These are phyloP conservation scores for Aphaenogaster floridana DNA, from an alignment of 1,140 invertebrate genomes.

Conservation along the genomic window DNA sequence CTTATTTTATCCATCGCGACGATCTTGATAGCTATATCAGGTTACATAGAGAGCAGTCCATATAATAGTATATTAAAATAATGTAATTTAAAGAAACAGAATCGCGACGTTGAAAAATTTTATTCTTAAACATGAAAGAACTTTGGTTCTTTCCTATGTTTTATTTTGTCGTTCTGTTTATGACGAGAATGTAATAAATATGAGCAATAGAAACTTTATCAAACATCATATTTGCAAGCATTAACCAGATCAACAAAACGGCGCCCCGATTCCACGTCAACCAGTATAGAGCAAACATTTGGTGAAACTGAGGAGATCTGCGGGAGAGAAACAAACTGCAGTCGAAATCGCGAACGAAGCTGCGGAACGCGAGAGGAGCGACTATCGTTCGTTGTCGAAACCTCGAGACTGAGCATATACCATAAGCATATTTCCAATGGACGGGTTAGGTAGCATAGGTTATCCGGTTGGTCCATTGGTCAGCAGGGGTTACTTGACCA, in stretches of 20 bases:
- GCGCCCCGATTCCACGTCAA: not conserved
- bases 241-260: slow-evolving; percentile 1
- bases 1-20: not conserved
- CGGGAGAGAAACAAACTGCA: slow-evolving; percentile 1
- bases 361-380: slow-evolving; percentile 52
- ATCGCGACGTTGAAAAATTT: not conserved
- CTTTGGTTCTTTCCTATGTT: not conserved
- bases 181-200: slow-evolving; percentile 2
- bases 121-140: not conserved
- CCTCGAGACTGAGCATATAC: slow-evolving; percentile 61
- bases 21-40: not conserved
- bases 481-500: slow-evolving; percentile 81
- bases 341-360: not conserved
- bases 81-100: not conserved
- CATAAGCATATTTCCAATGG: slow-evolving; percentile 82
- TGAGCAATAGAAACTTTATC: slow-evolving; percentile 25
- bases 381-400: slow-evolving; percentile 69
- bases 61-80: slow-evolving; percentile 9
- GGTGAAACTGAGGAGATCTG: not conserved
- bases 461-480: slow-evolving; percentile 83
- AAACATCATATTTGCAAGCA: slow-evolving; percentile 18
- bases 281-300: slow-evolving; percentile 20
- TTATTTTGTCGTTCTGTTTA: not conserved
- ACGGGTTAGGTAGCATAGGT: slow-evolving; percentile 79
- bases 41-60: not conserved